Base-by-base conservation (phyloP, 2,797 vertebrate genomes). In the Bradypodion ventrale region DNA sequence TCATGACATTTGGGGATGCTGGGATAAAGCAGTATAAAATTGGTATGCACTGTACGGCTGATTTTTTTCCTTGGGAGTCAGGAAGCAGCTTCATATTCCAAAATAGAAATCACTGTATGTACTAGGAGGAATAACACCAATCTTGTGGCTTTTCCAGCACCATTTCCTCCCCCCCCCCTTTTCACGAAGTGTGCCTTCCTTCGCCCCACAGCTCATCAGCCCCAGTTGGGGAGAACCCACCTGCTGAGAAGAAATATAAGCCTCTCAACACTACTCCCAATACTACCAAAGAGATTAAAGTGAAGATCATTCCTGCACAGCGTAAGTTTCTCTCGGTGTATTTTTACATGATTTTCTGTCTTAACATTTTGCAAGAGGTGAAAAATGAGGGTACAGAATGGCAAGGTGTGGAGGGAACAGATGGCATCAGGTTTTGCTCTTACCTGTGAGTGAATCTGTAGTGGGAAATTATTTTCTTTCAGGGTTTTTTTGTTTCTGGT, bases 231-330 rank as follows among this genome's bases (percentile, higher is more conserved):
- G 95, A 96, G 0, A 95, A 96, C 0, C 97, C 97, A 0, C 97
- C 96, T 1, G 96, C 96, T 7, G 98, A 99, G 95, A 99, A 99
- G 85, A 99, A 98, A 82, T 99, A 99, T 94, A 99, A 99, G 90
- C 98, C 98, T 29, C 96, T 99, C 0, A 99, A 99, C 91, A 98
- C 93, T 0, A 97, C 97, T 0, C 97, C 97, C 0, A 99, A 99
- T 66, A 90, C 97, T 2, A 92, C 97, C 95, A 99, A 99, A 95
- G 98, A 99, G 92, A 98, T 99, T 93, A 99, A 99, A 97, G 98
- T 99, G 85, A 99, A 99, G 93, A 97, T 99, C 92, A 99, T 99
- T 88, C 98, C 98, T 0, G 95, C 98, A 0, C 98, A 98, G 46
- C 98, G 98, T 99, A 95, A 96, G 97, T 89, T 35, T 29, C 37